These are phyloP conservation scores for Nansenia antarctica DNA, from an alignment of 2,113 vertebrate species.

Conservation along the genomic window DNA sequence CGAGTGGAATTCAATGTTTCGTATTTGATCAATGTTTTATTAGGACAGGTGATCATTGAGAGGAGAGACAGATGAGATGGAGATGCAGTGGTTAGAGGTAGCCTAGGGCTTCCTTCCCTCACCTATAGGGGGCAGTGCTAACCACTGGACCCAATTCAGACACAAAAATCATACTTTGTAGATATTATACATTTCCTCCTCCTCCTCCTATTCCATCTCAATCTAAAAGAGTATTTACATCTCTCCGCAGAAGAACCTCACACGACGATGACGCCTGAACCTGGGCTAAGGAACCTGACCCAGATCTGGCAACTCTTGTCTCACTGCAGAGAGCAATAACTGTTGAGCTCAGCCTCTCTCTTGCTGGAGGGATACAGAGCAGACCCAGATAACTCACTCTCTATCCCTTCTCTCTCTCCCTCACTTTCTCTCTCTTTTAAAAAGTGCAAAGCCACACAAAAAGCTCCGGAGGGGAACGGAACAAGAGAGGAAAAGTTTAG, in stretches of 20 bases:
- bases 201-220: slow-evolving; percentile 10
- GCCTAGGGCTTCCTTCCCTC: too few relatives aligned
- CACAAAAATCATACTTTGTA: too few relatives aligned
- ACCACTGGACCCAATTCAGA: too few relatives aligned
- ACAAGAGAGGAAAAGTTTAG: slow-evolving; percentile 36
- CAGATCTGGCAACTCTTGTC: slow-evolving; percentile 54
- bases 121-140: too few relatives aligned
- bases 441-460: slow-evolving; percentile 21
- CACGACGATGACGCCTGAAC: slow-evolving; percentile 38
- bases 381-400: slow-evolving; percentile 16
- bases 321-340: slow-evolving; percentile 39
- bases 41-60: too few relatives aligned
- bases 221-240: slow-evolving; percentile 37
- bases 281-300: slow-evolving; percentile 60
- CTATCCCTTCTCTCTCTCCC: background rate
- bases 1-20: too few relatives aligned
- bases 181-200: slow-evolving; percentile 41
- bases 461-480: slow-evolving; percentile 31
- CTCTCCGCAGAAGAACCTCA: slow-evolving; percentile 35
- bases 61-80: too few relatives aligned
- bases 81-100: too few relatives aligned
- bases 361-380: background rate
- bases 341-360: slow-evolving; percentile 34
- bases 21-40: too few relatives aligned
- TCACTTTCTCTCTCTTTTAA: background rate